Conservation (phyloP, 2,113 vertebrate species). For the Cottus gobio region DNA sequence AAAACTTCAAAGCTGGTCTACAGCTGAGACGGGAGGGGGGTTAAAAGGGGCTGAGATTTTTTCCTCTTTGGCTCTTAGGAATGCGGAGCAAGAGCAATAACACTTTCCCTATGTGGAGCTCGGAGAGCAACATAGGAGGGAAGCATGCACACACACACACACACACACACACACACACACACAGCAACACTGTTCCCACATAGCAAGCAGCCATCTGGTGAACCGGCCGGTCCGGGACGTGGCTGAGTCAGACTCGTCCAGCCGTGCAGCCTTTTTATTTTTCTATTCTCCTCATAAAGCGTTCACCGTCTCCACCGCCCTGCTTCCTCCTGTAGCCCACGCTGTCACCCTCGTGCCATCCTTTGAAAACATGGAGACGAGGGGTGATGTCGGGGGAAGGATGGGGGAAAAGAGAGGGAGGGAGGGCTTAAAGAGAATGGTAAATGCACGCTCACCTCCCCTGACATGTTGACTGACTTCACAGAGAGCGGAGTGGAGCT, state of each 20-base stretch:
- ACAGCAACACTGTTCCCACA: slow-evolving; percentile 26
- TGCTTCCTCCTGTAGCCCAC: slow-evolving; percentile 1
- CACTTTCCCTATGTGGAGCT: slow-evolving; percentile 47
- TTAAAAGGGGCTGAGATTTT: slow-evolving; percentile 56
- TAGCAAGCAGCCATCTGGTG: slow-evolving; percentile 66
- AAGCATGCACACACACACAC: slow-evolving; percentile 42
- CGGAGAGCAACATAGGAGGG: slow-evolving; percentile 32
- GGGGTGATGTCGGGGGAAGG: slow-evolving; percentile 16
- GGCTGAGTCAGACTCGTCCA: slow-evolving; percentile 44
- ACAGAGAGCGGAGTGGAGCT: slow-evolving; percentile 36
- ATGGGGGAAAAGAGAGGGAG: too few species aligned
- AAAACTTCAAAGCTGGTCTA: slow-evolving; percentile 61
- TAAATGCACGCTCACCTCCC: slow-evolving; percentile 39
- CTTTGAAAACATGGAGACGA: slow-evolving; percentile 24
- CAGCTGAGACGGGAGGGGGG: slow-evolving; percentile 45
- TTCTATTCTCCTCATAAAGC: slow-evolving; percentile 37
- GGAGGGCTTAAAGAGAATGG: slow-evolving; percentile 38
- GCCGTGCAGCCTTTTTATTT: slow-evolving; percentile 45
- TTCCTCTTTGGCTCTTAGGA: slow-evolving; percentile 63
- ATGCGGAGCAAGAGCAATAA: slow-evolving; percentile 60
- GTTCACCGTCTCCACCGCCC: neutral
- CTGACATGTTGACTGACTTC: slow-evolving; percentile 37
- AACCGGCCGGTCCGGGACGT: slow-evolving; percentile 32
- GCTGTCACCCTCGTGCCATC: neutral
- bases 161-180: slow-evolving; percentile 35